Conservation (phyloP, 1,140 invertebrate species). For the Chironomus tepperi region DNA sequence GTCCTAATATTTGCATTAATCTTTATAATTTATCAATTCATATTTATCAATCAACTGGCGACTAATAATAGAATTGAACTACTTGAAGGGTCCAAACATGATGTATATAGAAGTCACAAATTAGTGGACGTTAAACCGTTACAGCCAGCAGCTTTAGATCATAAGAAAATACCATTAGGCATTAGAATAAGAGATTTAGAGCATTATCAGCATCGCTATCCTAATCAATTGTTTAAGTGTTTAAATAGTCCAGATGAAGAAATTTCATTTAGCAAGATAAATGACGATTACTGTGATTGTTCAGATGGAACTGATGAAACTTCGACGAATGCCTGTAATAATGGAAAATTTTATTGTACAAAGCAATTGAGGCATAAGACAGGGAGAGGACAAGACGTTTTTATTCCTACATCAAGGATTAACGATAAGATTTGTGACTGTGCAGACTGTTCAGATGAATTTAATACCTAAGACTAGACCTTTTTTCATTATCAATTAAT, state of each 20-base stretch:
- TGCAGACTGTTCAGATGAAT: constrained; percentile 74
- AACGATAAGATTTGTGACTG: constrained; percentile 94
- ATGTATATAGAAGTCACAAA: not conserved
- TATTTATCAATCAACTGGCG: constrained; percentile 38
- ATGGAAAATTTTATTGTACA: constrained; percentile 71
- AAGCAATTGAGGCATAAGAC: constrained; percentile 43
- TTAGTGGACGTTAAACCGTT: constrained; percentile 24
- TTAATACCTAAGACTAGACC: not conserved
- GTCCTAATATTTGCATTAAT: constrained; percentile 37
- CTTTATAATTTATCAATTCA: constrained; percentile 38
- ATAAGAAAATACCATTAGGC: constrained; percentile 30
- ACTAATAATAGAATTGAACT: constrained; percentile 28
- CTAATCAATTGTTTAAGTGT: constrained; percentile 35
- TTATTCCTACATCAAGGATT: constrained; percentile 54
- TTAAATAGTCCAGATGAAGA: constrained; percentile 33
- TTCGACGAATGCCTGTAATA: constrained; percentile 76
- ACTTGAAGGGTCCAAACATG: not conserved
- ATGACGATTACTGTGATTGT: constrained; percentile 95
- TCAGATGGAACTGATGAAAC: constrained; percentile 82
- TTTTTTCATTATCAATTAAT: not conserved
- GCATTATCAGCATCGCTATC: constrained; percentile 35
- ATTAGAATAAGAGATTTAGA: constrained; percentile 39
- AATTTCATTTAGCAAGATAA: constrained; percentile 53
- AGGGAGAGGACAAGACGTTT: constrained; percentile 35
- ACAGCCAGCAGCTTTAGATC: constrained; percentile 18